Conservation (phyloP, 2,888 invertebrate genomes). For the Dexiosoma caninum region DNA sequence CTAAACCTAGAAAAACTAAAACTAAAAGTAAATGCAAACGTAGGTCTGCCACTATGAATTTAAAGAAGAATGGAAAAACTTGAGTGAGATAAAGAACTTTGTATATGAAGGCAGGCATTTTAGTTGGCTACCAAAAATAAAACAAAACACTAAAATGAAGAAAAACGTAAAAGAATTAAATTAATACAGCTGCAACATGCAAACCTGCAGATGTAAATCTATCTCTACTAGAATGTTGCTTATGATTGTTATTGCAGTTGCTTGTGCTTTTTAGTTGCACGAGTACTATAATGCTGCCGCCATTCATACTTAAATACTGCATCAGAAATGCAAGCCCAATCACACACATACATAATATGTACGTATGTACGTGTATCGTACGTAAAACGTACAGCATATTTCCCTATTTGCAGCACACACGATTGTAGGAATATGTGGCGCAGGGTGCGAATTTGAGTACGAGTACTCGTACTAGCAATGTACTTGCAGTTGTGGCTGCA, state of each 20-base stretch:
- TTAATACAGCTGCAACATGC: slow-evolving; percentile 62
- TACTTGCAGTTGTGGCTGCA: slow-evolving; percentile 50
- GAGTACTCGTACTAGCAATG: background rate
- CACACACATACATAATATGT: no score
- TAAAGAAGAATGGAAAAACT: slow-evolving; percentile 31
- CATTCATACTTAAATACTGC: slow-evolving; percentile 49
- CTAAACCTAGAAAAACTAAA: slow-evolving; percentile 38
- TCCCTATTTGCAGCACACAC: slow-evolving; percentile 28
- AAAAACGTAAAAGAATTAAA: background rate
- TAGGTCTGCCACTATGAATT: background rate
- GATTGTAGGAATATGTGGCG: background rate
- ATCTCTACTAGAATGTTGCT: slow-evolving; percentile 66
- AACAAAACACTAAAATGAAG: slow-evolving; percentile 9
- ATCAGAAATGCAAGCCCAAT: no score
- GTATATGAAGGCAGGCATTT: slow-evolving; percentile 62
- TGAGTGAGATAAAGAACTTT: slow-evolving; percentile 62
- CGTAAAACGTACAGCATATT: slow-evolving; percentile 32
- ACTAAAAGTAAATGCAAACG: slow-evolving; percentile 1
- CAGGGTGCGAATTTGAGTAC: background rate
- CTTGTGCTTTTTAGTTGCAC: slow-evolving; percentile 68
- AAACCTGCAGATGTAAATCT: slow-evolving; percentile 63
- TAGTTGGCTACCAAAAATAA: slow-evolving; percentile 60
- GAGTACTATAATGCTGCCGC: slow-evolving; percentile 69
- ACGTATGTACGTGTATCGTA: no score
- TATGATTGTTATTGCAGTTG: slow-evolving; percentile 31